Evolutionary conservation across 2,888 invertebrate species (phyloP).

Genomic region (Herminia tarsipennalis): DNA sequence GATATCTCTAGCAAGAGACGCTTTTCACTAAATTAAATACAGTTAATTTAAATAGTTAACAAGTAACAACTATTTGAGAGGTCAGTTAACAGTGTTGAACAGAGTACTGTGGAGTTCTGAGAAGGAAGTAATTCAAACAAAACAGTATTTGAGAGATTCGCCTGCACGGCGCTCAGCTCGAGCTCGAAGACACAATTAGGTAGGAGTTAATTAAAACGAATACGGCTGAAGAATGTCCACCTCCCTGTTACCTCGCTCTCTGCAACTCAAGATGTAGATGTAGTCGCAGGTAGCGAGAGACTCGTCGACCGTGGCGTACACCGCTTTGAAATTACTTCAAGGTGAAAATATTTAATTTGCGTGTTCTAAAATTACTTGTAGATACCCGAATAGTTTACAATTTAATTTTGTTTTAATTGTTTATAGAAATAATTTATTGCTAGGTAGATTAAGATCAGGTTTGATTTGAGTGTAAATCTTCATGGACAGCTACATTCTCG

Average conservation of each 20-base stretch:
- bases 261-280: constrained; percentile 16
- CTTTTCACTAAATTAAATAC: too few relatives aligned
- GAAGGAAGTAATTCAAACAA: constrained; percentile 13
- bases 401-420: too few relatives aligned
- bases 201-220: constrained; percentile 55
- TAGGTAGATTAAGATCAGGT: too few relatives aligned
- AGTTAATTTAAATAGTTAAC: too few relatives aligned
- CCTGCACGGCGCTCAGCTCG: constrained; percentile 3
- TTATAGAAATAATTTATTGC: too few relatives aligned
- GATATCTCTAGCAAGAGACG: too few relatives aligned
- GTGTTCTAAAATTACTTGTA: too few relatives aligned
- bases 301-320: constrained; percentile 9
- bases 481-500: too few relatives aligned
- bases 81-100: not conserved
- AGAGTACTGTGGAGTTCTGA: not conserved
- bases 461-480: too few relatives aligned
- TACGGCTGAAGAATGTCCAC: constrained; percentile 42
- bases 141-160: constrained; percentile 17
- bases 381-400: too few relatives aligned
- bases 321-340: constrained; percentile 9
- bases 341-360: too few relatives aligned
- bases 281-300: constrained; percentile 13
- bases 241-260: constrained; percentile 1
- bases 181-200: constrained; percentile 45
- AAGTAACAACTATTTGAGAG: not conserved